These are phyloP conservation scores for Xanthorhoe spadicearia DNA, from an alignment of 2,888 invertebrate genomes.

Conservation along the genomic window DNA sequence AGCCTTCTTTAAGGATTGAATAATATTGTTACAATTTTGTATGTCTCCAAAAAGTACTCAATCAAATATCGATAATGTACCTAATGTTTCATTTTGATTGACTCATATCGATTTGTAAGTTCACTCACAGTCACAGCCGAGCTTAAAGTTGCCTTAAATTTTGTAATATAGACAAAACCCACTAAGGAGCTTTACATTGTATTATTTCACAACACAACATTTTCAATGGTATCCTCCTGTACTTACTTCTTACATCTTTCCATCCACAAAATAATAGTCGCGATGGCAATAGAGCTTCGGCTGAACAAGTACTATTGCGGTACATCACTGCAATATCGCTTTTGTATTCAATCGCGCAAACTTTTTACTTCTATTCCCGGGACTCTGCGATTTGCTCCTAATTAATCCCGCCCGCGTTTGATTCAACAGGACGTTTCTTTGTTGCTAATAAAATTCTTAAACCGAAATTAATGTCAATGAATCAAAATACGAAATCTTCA, in stretches of 20 bases:
- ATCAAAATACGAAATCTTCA: slow-evolving; percentile 2
- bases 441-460: background rate
- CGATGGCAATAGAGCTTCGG: slow-evolving; percentile 42
- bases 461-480: background rate
- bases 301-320: slow-evolving; percentile 57
- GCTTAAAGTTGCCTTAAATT: background rate
- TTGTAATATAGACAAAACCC: background rate
- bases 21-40: too few relatives aligned
- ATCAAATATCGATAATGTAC: background rate
- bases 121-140: background rate
- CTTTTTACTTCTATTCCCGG: slow-evolving; percentile 43
- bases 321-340: slow-evolving; percentile 59
- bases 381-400: slow-evolving; percentile 38
- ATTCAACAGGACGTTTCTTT: background rate
- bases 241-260: background rate
- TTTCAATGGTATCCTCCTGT: too few relatives aligned
- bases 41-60: too few relatives aligned
- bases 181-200: too few relatives aligned
- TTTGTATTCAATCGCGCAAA: slow-evolving; percentile 48
- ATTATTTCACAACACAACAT: too few relatives aligned
- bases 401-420: slow-evolving; percentile 22
- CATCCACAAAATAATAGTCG: background rate
- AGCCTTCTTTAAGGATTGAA: too few relatives aligned
- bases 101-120: too few relatives aligned
- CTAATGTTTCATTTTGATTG: background rate